Evolutionary conservation across 2,888 invertebrate species (phyloP), one percentile per base, ranked within the genome.

Genomic region (Drosophila mulleri): DNA sequence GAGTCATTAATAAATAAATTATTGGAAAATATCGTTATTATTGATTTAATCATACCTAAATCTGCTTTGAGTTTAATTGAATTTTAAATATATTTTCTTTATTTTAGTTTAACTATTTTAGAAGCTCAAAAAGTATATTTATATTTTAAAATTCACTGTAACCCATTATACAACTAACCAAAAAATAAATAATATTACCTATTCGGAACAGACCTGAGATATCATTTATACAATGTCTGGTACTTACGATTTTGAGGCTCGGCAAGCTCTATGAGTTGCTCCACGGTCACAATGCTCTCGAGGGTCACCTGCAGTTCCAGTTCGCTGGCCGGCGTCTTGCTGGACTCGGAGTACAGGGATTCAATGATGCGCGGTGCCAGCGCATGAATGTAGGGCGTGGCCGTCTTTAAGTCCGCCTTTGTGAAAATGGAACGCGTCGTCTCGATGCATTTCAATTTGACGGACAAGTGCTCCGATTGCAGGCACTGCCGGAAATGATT

Each of bases 401-500:
- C 95, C 32, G 97, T 95, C 68, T 94, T 94, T 56, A 95, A 94
- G 82, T 96, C 96, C 4, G 95, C 94, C 89, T 96, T 96, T 48
- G 95, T 94, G 91, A 97, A 97, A 66, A 98, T 95, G 0, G 96
- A 96, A 82, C 95, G 94, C 58, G 97, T 93, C 2, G 96, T 96
- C 93, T 97, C 96, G 45, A 97, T 94, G 90, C 97, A 96, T 91
- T 96, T 96, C 63, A 96, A 92, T 89, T 95, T 95, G 0, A 97
- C 95, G 95, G 94, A 93, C 72, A 94, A 93, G 91, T 95, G 95
- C 47, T 94, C 94, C 69, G 94, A 95, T 88, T 95, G 95, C 60
- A 97, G 94, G 83, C 97, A 97, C 89, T 97, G 97, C 42, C 97
- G 94, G 93, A 98, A 98, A 91, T 98, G 96, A 94, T 98, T 97